Evolutionary conservation across 1,140 invertebrate species (phyloP), one percentile per base, ranked within the genome.

Genomic region (Megathymus violae): DNA sequence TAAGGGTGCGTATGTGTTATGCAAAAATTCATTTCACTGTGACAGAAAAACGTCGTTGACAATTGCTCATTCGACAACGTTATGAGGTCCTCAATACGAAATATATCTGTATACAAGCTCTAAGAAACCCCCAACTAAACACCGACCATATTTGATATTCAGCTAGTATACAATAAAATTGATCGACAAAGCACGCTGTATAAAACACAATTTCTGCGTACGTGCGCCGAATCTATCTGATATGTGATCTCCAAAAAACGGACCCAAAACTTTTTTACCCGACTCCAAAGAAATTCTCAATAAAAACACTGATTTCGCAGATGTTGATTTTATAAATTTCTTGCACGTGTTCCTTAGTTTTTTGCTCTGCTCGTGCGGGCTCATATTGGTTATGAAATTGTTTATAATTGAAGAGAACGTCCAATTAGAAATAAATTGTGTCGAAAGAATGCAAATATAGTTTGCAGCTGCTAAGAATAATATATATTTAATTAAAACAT

Each of bases 281-380:
- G 65, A 69, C 51, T 62, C 59, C 69, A 58, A 80, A 80, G 80
- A 74, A 83, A 80, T 76, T 76, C 65, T 58, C 17, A 7, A 51
- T 76, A 82, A 83, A 82, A 83, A 73, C 63, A 62, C 56, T 72
- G 71, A 81, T 83, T 83, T 83, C 71, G 80, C 80, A 83, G 84
- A 87, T 87, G 84, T 87, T 82, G 78, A 70, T 85, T 85, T 82
- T 87, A 83, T 85, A 86, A 80, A 80, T 82, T 78, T 77, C 78
- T 76, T 78, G 76, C 82, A 82, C 80, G 76, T 81, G 46, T 63
- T 67, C 54, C 25, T 19, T 6, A 14, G 27, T 54, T 67, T 58
- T 63, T 58, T 62, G 14, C 4, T 1, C 43, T 27, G 19, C 44
- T 66, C 38, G 22, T 74, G 74, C 59, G 75, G 71, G 71, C 64